Base-by-base conservation (phyloP, 2,888 invertebrate species). In the Ptilodon capucinus region DNA sequence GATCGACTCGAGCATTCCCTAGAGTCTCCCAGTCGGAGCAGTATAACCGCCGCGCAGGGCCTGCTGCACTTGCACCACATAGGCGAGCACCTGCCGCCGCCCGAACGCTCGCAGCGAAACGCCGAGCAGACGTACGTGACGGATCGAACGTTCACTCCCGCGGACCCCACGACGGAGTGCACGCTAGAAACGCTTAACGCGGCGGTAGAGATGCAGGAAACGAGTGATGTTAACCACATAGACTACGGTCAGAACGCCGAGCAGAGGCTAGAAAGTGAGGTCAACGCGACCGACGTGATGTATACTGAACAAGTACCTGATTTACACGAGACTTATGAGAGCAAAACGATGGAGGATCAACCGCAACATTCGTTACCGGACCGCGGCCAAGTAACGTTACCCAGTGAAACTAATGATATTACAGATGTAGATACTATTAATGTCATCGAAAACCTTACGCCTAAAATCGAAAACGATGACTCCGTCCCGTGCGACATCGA, bases 1-100 rank as follows among this genome's bases (percentile, higher is more conserved):
- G 92, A 92, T 46, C 84, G 94, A 35, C 84, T 95, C 30, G 92
- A 93, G 63, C 93, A 93, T 62, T 93, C 94, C 23, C 84, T 95
- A 25, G 91, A 81, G 63, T 88, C 84, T 19, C 87, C 89, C n/a
- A 82, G 84, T 18, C 79, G 82, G 11, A 87, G 84, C 61, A 86
- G 87, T 60, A 84, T 88, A 52, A 83, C 85, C 5, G 89, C 89
- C 1, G 86, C 90, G 5, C 88, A 90, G 46, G 89, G 90, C 1
- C 71, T 90, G 21, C 66, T 90, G 14, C 87, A 88, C 52, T 59
- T 89, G n/a, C 88, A 85, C 50, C 82, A 83, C 51, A 80, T 86
- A 61, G 86, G 86, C 14, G 83, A 84, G 51, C 84, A 83, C 44
- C 65, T 84, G 13, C 70, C 78, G 6, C 69, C 76, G 23, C 43